Base-by-base conservation (phyloP, 2,888 invertebrate genomes). In the Coleophora deauratella region DNA sequence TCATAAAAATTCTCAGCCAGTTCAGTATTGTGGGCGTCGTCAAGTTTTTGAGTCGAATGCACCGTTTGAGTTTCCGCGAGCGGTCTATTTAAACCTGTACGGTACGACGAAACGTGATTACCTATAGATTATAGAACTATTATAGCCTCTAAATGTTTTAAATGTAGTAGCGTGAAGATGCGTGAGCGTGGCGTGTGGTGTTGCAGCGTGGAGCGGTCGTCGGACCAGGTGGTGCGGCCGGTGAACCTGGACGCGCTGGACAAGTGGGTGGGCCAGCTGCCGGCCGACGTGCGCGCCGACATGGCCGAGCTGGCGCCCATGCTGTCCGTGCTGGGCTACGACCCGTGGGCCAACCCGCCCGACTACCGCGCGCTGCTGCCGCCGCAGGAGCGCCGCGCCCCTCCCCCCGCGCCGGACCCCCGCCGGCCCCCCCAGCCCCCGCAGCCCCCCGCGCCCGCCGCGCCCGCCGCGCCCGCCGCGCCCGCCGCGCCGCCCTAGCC, bases 151-250 rank as follows among this genome's bases (percentile, higher is more conserved):
- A n/a, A n/a, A n/a, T n/a, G n/a, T n/a, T n/a, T n/a, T n/a, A n/a
- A n/a, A n/a, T n/a, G 21, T 21, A 21, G 21, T 21, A 21, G 6
- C 6, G n/a, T n/a, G n/a, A n/a, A 21, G 21, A 4, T 21, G 6
- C 6, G 21, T 21, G 21, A 4, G 21, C 6, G 21, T 21, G 21
- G 21, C n/a, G 37, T 15, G 11, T n/a, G 9, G 38, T 39, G 28
- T 35, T 21, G 41, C 87, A 98, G 97, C 82, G 96, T 97, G 72
- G 98, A 99, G 86, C 91, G 98, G 47, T 98, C 98, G 37, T 97
- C 97, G 49, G 98, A 99, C 88, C 99, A 99, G 89, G 98, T 99
- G 60, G 96, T 99, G 75, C 98, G 98, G 66, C 97, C 99, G 10
- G 94, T 99, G 46, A 99, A 99, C 87, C 87, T 96, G 66, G 98